A percentile compares a stretch with the other conserved stretches of the same genome.
Evolutionary conservation across 2,888 invertebrate genomes (phyloP).

Genomic region (Branchellion lobata): DNA sequence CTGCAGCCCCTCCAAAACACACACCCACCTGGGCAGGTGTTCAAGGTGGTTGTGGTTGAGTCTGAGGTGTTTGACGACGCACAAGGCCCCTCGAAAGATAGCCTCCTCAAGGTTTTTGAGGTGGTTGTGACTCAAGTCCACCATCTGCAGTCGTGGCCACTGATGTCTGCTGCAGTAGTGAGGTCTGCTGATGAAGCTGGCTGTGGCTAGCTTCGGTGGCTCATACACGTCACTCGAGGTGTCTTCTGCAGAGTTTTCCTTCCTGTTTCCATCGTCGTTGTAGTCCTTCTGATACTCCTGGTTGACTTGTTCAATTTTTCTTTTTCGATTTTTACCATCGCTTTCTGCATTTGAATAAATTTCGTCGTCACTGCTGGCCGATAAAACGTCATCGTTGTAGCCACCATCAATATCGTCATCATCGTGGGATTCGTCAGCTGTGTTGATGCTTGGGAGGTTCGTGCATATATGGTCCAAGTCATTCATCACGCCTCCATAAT

Average conservation of each 20-base stretch:
- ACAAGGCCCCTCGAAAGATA: constrained; percentile 44
- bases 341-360: too few species aligned
- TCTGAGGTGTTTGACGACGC: constrained; percentile 41
- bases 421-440: not conserved
- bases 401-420: not conserved
- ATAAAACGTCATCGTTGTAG: not conserved
- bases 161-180: constrained; percentile 26
- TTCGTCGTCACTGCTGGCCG: too few species aligned
- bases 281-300: not conserved
- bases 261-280: not conserved
- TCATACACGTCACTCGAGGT: not conserved
- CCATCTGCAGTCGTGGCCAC: constrained; percentile 46
- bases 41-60: constrained; percentile 48
- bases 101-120: constrained; percentile 42
- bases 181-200: not conserved
- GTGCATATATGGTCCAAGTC: too few species aligned
- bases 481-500: too few species aligned
- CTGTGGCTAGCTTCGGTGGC: not conserved
- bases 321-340: too few species aligned
- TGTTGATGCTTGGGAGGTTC: too few species aligned
- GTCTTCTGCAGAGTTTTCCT: not conserved
- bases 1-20: too few species aligned
- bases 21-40: constrained; percentile 49
- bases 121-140: constrained; percentile 50
- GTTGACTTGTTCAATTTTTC: not conserved